Conservation (phyloP, 2,888 invertebrate genomes). For the Amblyteles armatorius region DNA sequence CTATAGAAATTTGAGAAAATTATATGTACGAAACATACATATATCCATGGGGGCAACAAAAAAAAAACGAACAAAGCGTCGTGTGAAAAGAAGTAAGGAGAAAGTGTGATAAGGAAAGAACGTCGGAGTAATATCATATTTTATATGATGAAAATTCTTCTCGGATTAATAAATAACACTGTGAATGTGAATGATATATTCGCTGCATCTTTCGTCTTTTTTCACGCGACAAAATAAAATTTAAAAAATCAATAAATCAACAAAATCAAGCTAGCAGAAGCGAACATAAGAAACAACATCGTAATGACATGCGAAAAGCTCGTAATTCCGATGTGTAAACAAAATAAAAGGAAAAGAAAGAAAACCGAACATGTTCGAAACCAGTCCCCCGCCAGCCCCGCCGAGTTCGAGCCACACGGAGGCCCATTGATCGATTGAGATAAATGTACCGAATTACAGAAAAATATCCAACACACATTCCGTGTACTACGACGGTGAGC, state of each 20-base stretch:
- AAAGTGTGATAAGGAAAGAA: slow-evolving; percentile 67
- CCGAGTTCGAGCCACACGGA: slow-evolving; percentile 84
- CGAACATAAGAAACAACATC: slow-evolving; percentile 34
- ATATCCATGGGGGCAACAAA: slow-evolving; percentile 28
- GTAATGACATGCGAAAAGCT: slow-evolving; percentile 37
- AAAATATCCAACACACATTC: slow-evolving; percentile 70
- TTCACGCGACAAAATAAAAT: slow-evolving; percentile 53
- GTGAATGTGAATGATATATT: slow-evolving; percentile 68
- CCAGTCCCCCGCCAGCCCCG: slow-evolving; percentile 84
- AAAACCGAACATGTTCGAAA: slow-evolving; percentile 72
- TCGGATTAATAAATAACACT: slow-evolving; percentile 69
- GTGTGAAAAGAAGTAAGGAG: slow-evolving; percentile 64
- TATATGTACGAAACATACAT: slow-evolving; percentile 45
- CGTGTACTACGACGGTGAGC: slow-evolving; percentile 82
- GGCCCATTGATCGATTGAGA: slow-evolving; percentile 78
- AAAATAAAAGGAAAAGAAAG: slow-evolving; percentile 60
- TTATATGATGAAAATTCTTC: slow-evolving; percentile 59
- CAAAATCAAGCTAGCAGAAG: slow-evolving; percentile 29
- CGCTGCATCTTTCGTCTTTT: slow-evolving; percentile 63
- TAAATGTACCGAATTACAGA: slow-evolving; percentile 74
- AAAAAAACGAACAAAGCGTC: slow-evolving; percentile 41
- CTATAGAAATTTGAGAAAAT: slow-evolving; percentile 47
- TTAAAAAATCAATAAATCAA: slow-evolving; percentile 2
- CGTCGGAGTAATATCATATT: slow-evolving; percentile 56
- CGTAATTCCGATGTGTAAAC: slow-evolving; percentile 33